Conservation (phyloP, 2,888 invertebrate genomes). For the Athrips mouffetella region DNA sequence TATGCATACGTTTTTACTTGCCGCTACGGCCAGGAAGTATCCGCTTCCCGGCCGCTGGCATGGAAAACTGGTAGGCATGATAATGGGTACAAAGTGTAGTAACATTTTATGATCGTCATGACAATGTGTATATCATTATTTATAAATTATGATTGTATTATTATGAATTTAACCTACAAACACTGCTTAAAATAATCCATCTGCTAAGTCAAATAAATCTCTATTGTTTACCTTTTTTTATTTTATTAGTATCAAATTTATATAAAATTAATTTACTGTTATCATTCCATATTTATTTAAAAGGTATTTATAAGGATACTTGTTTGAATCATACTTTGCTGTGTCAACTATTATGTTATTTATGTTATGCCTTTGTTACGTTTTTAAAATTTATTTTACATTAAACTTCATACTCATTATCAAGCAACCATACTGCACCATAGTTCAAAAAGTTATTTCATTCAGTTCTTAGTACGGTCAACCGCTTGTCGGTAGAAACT, state of each 20-base stretch:
- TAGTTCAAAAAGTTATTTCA: slow-evolving; percentile 46
- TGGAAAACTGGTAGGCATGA: too few relatives aligned
- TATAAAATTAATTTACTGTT: too few relatives aligned
- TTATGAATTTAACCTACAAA: slow-evolving; percentile 23
- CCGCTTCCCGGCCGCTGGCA: too few relatives aligned
- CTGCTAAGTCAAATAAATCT: neutral
- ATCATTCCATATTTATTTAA: too few relatives aligned
- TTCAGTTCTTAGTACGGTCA: slow-evolving; percentile 36
- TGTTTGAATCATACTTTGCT: too few relatives aligned
- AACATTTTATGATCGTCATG: slow-evolving; percentile 42
- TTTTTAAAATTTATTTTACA: slow-evolving; percentile 24
- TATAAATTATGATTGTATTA: slow-evolving; percentile 44
- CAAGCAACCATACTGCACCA: slow-evolving; percentile 33
- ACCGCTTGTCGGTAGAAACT: too few relatives aligned
- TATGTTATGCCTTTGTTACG: slow-evolving; percentile 11
- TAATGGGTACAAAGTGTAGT: slow-evolving; percentile 36
- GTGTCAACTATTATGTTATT: slow-evolving; percentile 13
- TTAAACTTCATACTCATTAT: slow-evolving; percentile 15
- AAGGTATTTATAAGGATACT: too few relatives aligned
- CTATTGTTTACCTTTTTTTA: neutral
- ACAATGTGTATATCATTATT: slow-evolving; percentile 57
- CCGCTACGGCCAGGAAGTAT: too few relatives aligned
- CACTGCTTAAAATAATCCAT: slow-evolving; percentile 1
- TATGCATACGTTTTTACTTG: too few relatives aligned
- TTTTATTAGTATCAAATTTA: too few relatives aligned